phyloP scores from a whole-genome alignment of 2,888 invertebrate species.

The Stomorhina lunata region DNA sequence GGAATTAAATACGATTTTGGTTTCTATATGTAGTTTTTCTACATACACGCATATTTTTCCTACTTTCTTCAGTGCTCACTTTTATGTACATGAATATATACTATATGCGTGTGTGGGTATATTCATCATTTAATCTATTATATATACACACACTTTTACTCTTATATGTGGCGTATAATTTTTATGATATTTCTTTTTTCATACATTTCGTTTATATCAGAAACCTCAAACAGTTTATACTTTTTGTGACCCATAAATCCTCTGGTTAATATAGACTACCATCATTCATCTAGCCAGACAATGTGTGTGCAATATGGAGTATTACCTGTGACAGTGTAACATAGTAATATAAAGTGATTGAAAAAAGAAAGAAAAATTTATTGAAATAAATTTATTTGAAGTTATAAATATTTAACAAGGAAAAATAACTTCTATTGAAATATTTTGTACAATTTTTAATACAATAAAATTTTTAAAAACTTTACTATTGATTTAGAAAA shows the following conservation, averaged over 20 bases:
- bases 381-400: too few relatives aligned
- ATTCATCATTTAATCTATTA: not conserved
- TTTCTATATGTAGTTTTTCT: not conserved
- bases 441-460: too few relatives aligned
- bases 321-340: not conserved
- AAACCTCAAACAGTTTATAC: constrained; percentile 21
- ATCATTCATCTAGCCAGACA: not conserved
- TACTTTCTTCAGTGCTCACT: not conserved
- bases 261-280: not conserved
- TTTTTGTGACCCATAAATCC: constrained; percentile 14
- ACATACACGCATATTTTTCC: not conserved
- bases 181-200: not conserved
- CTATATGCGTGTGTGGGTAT: not conserved
- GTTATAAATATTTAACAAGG: too few relatives aligned
- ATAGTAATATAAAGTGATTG: not conserved
- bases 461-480: too few relatives aligned
- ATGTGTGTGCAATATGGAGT: not conserved
- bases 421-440: too few relatives aligned
- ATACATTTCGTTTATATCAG: not conserved
- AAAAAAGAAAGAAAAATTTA: not conserved
- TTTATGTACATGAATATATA: too few relatives aligned
- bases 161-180: not conserved
- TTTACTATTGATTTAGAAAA: too few relatives aligned
- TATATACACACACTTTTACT: not conserved
- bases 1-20: constrained; percentile 30